Conservation (phyloP, 2,113 vertebrate species). For the Etia nguti region DNA sequence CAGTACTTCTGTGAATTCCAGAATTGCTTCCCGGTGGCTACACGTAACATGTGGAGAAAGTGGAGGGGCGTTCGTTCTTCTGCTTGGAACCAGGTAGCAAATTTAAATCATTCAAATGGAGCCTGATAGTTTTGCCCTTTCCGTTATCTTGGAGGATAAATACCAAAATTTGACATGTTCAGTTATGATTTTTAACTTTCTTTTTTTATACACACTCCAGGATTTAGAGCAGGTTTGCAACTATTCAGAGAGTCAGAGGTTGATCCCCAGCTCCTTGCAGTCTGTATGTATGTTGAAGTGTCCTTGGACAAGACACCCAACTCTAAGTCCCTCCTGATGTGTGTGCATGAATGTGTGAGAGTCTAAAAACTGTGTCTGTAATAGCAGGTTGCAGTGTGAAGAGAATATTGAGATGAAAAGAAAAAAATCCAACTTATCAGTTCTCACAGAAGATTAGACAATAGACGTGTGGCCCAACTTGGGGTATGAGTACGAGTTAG, state of each 20-base stretch:
- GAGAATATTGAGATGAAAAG: background rate
- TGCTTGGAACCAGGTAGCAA: background rate
- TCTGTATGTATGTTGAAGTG: background rate
- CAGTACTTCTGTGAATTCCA: background rate
- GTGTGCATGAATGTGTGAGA: background rate
- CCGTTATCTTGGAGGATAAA: background rate
- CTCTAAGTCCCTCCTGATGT: background rate
- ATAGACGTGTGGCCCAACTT: background rate
- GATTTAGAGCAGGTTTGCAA: background rate
- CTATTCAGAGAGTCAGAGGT: background rate
- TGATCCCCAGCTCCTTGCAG: background rate
- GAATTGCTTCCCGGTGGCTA: background rate
- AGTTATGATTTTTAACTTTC: rapidly evolving
- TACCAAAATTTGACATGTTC: background rate
- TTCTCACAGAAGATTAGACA: background rate
- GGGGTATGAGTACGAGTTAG: background rate
- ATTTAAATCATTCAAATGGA: background rate
- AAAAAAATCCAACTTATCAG: background rate
- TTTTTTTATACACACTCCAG: rapidly evolving
- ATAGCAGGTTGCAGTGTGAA: background rate
- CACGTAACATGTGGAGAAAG: background rate
- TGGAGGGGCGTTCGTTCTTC: background rate
- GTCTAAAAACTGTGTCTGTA: background rate
- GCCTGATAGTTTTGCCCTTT: background rate
- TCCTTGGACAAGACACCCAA: background rate